A percentile compares a stretch with the other conserved stretches of the same genome.
phyloP scores from a whole-genome alignment of 2,888 invertebrate species.

The Agrilus mali region DNA sequence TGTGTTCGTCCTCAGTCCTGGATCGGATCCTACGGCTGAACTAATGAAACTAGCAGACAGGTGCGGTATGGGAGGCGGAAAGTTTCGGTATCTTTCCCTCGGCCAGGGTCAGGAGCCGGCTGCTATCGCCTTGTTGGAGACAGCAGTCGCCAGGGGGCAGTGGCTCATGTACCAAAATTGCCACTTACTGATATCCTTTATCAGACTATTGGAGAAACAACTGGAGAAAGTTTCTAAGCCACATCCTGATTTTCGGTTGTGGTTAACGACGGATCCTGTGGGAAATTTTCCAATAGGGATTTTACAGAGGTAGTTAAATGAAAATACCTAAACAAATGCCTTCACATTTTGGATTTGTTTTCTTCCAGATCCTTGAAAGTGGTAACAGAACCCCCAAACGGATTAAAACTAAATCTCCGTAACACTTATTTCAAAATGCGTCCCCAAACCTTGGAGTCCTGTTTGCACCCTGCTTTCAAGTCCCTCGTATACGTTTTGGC shows the following conservation, averaged over 20 bases:
- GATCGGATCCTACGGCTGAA: constrained; percentile 85
- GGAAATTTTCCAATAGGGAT: constrained; percentile 82
- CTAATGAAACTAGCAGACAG: constrained; percentile 66
- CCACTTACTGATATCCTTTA: constrained; percentile 69
- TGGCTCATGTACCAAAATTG: constrained; percentile 93
- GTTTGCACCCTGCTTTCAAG: constrained; percentile 64
- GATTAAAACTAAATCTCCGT: constrained; percentile 74
- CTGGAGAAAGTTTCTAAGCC: constrained; percentile 68
- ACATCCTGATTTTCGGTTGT: constrained; percentile 82
- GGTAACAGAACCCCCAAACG: constrained; percentile 87
- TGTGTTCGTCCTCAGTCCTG: constrained; percentile 86
- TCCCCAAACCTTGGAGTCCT: constrained; percentile 56
- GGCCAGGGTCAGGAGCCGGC: constrained; percentile 90
- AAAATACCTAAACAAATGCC: constrained; percentile 2
- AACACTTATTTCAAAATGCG: constrained; percentile 83
- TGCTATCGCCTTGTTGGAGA: constrained; percentile 55
- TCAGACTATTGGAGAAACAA: constrained; percentile 69
- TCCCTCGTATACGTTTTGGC: constrained; percentile 76
- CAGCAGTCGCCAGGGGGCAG: constrained; percentile 61
- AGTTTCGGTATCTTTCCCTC: constrained; percentile 78
- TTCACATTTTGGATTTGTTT: too few relatives aligned
- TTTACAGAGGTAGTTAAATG: constrained; percentile 48
- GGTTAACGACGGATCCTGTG: constrained; percentile 86
- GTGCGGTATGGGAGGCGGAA: constrained; percentile 55
- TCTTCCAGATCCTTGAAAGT: constrained; percentile 41